Base-by-base conservation (phyloP, 2,113 vertebrate genomes). In the Dromaius novaehollandiae region DNA sequence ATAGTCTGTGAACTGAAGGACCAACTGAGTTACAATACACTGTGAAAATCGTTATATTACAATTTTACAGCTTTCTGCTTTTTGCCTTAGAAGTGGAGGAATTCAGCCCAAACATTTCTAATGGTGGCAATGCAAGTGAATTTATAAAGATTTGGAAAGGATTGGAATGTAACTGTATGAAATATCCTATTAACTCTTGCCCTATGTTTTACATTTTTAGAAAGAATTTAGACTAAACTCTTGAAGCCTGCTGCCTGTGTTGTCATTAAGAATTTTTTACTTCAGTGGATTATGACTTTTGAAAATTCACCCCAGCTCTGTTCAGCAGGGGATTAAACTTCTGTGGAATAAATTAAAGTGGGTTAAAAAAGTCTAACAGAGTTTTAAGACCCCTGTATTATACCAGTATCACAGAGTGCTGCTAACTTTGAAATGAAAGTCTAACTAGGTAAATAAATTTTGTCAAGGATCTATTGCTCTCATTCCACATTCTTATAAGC, bases 381-480 rank as follows among this genome's bases (percentile, higher is more conserved):
- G 95, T 97, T 98, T 98, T 97, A 97, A 98, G 96, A 97, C 70
- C 86, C 75, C 66, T 96, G 93, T 89, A 96, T 98, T 97, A 98
- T 97, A 68, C 82, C 82, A 95, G 90, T 96, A 94, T 93, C 93
- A 97, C 53, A 93, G 78, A 96, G 79, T 95, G 73, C 90, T 94
- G 77, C 97, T 97, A 97, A 95, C 95, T 98, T 96, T 82, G 92
- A 98, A 98, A 98, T 98, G 95, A 98, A 98, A 98, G 85, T 97
- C 97, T 96, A 77, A 93, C 93, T 98, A 95, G 96, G 97, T 98
- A 98, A 98, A 98, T 97, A 98, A 97, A 87, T 94, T 97, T 97
- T 96, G 90, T 97, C 96, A 96, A 96, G 95, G 94, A 96, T 85
- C 96, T 93, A 94, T 95, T 97, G 92, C 95, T 97, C 92, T 95